phyloP scores from a whole-genome alignment of 2,113 vertebrate genomes.

The Sinocyclocheilus grahami region DNA sequence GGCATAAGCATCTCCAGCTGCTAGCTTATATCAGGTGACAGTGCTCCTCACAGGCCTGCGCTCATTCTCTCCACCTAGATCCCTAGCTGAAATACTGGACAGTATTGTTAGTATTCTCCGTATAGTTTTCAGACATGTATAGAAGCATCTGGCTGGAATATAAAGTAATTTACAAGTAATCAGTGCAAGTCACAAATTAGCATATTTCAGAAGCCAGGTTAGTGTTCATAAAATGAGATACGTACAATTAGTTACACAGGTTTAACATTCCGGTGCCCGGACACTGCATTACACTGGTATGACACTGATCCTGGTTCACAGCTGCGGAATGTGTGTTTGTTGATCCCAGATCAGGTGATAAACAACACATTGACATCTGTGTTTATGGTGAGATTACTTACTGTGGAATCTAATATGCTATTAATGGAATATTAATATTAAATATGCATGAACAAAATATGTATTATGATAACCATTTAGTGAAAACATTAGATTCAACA shows the following conservation, averaged over 20 bases:
- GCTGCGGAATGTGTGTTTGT: slow-evolving; percentile 40
- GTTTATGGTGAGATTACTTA: slow-evolving; percentile 22
- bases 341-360: slow-evolving; percentile 22
- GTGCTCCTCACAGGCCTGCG: neutral
- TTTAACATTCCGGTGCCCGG: slow-evolving; percentile 6
- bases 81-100: neutral
- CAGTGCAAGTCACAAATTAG: neutral
- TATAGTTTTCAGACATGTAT: slow-evolving; percentile 15
- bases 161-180: neutral
- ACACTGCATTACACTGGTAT: slow-evolving; percentile 25
- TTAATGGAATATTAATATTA: neutral
- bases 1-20: slow-evolving; percentile 81
- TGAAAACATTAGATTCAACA: neutral
- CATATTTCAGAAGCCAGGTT: neutral
- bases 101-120: neutral
- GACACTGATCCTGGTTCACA: slow-evolving; percentile 20
- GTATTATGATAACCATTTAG: no score
- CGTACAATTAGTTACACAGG: neutral
- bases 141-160: slow-evolving; percentile 1
- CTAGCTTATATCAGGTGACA: slow-evolving; percentile 74
- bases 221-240: neutral
- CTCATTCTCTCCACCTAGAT: slow-evolving; percentile 3
- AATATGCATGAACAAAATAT: neutral
- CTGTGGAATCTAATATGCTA: neutral
- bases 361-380: slow-evolving; percentile 24